Percentiles rank a stretch among this genome's conserved stretches.
Evolutionary conservation across 2,888 invertebrate species (phyloP).

Genomic region (Microplitis deprimator): DNA sequence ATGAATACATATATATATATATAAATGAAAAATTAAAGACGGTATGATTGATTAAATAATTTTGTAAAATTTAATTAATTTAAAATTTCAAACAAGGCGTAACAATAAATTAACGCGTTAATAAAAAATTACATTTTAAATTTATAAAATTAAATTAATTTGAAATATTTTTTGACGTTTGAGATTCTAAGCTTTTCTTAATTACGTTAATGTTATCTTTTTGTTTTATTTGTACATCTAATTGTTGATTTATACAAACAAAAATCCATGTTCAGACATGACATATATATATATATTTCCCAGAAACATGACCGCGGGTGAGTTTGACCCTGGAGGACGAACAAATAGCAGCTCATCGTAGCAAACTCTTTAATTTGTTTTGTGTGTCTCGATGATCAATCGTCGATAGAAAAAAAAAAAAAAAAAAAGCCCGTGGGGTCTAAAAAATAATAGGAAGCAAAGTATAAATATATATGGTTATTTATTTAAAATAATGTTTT

Average conservation of each 20-base stretch:
- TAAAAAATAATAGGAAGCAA: not conserved
- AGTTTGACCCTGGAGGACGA: slow-evolving; percentile 39
- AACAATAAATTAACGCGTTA: too few species aligned
- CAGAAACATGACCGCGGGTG: slow-evolving; percentile 31
- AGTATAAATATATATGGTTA: not conserved
- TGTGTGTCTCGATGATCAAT: slow-evolving; percentile 35
- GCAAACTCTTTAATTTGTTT: slow-evolving; percentile 36
- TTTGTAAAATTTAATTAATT: too few species aligned
- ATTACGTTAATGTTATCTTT: not conserved
- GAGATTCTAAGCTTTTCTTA: not conserved
- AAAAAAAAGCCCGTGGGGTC: not conserved
- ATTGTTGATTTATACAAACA: slow-evolving; percentile 3
- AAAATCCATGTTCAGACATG: not conserved
- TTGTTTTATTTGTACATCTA: not conserved
- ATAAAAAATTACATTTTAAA: too few species aligned
- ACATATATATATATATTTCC: slow-evolving; percentile 32
- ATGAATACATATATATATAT: not conserved
- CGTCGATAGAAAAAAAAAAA: slow-evolving; percentile 20
- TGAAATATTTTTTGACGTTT: not conserved
- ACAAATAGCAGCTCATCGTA: slow-evolving; percentile 35
- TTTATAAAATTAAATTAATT: not conserved
- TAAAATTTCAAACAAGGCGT: too few species aligned
- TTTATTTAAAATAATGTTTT: not conserved
- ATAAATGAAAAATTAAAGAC: not conserved
- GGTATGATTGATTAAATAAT: not conserved